Conservation (phyloP, 2,888 invertebrate genomes). For the Chrysina gloriosa region DNA sequence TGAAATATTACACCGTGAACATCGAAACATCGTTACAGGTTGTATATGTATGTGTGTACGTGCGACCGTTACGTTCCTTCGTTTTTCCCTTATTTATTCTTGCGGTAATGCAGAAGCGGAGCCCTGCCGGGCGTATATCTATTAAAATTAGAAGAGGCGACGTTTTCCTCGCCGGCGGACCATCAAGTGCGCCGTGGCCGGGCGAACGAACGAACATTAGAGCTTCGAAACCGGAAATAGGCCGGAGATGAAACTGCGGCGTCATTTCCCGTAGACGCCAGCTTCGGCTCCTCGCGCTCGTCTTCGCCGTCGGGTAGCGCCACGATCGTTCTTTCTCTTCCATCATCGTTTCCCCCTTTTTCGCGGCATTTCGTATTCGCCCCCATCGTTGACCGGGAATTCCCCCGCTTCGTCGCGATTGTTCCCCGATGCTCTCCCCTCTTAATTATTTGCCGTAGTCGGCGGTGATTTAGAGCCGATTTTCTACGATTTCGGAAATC, state of each 20-base stretch:
- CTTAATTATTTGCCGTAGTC: slow-evolving; percentile 41
- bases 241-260: slow-evolving; percentile 68
- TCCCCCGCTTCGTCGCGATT: not conserved
- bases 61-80: not conserved
- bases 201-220: slow-evolving; percentile 62
- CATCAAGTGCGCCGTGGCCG: slow-evolving; percentile 56
- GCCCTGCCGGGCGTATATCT: slow-evolving; percentile 1
- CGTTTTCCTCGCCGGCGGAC: slow-evolving; percentile 47
- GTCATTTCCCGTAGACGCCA: slow-evolving; percentile 65
- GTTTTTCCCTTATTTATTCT: slow-evolving; percentile 38
- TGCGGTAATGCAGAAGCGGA: slow-evolving; percentile 40
- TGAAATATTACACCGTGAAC: too few species aligned
- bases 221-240: slow-evolving; percentile 65
- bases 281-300: slow-evolving; percentile 51
- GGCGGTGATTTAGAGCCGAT: slow-evolving; percentile 35
- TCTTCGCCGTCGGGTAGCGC: slow-evolving; percentile 46
- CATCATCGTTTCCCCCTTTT: slow-evolving; percentile 22
- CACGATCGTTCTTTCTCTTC: slow-evolving; percentile 32
- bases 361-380: too few species aligned
- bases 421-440: slow-evolving; percentile 24
- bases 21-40: too few species aligned
- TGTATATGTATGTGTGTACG: too few species aligned
- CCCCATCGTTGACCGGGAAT: not conserved
- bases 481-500: slow-evolving; percentile 38
- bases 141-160: slow-evolving; percentile 57